Conservation (phyloP, 2,888 invertebrate genomes). For the Zygaena filipendulae region DNA sequence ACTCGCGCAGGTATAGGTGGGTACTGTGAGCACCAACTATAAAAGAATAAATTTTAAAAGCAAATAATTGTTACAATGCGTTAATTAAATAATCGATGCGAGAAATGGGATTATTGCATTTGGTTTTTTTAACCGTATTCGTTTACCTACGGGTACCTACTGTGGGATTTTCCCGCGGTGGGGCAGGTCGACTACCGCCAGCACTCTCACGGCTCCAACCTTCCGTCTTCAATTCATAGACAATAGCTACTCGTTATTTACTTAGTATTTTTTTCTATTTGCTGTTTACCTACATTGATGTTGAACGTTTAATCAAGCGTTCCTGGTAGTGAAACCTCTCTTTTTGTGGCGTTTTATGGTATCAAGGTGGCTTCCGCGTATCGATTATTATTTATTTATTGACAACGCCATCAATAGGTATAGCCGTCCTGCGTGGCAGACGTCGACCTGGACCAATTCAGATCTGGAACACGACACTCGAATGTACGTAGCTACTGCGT, state of each 20-base stretch:
- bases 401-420: slow-evolving; percentile 24
- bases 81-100: too few species aligned
- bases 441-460: slow-evolving; percentile 35
- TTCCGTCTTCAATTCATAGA: slow-evolving; percentile 46
- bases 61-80: too few species aligned
- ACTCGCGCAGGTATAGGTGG: too few species aligned
- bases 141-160: too few species aligned
- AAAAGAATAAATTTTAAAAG: too few species aligned
- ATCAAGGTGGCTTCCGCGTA: slow-evolving; percentile 47
- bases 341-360: slow-evolving; percentile 44
- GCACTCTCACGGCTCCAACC: slow-evolving; percentile 48
- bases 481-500: too few species aligned
- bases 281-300: too few species aligned
- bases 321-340: slow-evolving; percentile 52
- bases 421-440: slow-evolving; percentile 33
- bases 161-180: slow-evolving; percentile 47
- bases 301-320: slow-evolving; percentile 39
- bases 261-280: slow-evolving; percentile 45
- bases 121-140: too few species aligned
- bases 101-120: too few species aligned
- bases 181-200: slow-evolving; percentile 35
- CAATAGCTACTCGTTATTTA: slow-evolving; percentile 49
- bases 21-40: too few species aligned
- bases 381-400: slow-evolving; percentile 33
- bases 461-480: slow-evolving; percentile 28